Evolutionary conservation across 1,140 invertebrate genomes (phyloP).

Genomic region (Trachymyrmex cornetzi): DNA sequence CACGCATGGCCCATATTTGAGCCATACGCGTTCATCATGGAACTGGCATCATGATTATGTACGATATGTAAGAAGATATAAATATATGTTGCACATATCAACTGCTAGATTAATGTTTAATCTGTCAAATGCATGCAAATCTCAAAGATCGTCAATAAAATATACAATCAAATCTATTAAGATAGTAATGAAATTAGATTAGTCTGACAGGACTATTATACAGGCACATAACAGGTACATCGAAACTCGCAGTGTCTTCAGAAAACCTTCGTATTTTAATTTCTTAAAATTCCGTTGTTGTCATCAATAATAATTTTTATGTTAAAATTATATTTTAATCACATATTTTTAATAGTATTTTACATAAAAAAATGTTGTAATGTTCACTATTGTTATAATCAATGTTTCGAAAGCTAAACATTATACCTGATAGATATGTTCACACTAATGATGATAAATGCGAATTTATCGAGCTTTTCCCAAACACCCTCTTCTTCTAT

Average conservation of each 20-base stretch:
- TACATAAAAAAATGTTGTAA: not conserved
- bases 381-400: not conserved
- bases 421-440: not conserved
- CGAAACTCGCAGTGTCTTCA: not conserved
- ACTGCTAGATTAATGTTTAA: not conserved
- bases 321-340: not conserved
- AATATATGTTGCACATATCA: not conserved
- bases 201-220: not conserved
- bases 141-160: not conserved
- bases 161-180: slow-evolving; percentile 12
- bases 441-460: not conserved
- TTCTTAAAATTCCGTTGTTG: not conserved
- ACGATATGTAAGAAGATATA: not conserved
- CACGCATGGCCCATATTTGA: slow-evolving; percentile 1
- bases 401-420: not conserved
- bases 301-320: not conserved
- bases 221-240: not conserved
- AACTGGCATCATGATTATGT: not conserved
- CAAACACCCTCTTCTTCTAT: slow-evolving; percentile 1
- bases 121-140: not conserved
- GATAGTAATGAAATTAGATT: not conserved
- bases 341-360: not conserved
- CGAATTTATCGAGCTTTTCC: not conserved
- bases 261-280: not conserved
- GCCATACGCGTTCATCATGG: slow-evolving; percentile 8